Evolutionary conservation across 2,113 vertebrate species (phyloP), one percentile per base, ranked within the genome.

Genomic region (Neodontobutis hainanensis): DNA sequence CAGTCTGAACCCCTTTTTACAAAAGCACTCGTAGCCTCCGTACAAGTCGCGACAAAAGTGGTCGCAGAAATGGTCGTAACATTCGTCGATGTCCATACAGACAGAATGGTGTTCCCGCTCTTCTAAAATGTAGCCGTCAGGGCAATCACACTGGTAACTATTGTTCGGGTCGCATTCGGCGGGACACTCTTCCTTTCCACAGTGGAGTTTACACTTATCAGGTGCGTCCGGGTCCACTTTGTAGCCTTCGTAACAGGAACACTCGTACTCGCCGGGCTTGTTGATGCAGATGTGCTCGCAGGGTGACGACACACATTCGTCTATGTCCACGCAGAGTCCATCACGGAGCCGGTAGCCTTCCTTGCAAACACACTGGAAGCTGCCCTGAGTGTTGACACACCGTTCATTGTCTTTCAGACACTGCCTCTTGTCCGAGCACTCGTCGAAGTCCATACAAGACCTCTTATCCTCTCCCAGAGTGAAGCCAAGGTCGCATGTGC

Each of bases 41-140:
- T 42, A 82, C 0, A 73, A 85, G 75, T 93, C 93, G 0, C 0
- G 0, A 44, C 93, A 93, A 0, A 0, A 0, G 0, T 92, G 85
- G 0, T 89, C 81, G 16, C 93, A 94, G 0, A 5, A 7, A 0
- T 0, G 0, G 10, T 0, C 49, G 0, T 0, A 0, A 16, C 93
- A 94, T 66, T 92, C 92, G 34, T 94, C 56, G 0, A 92, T 69
- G 52, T 93, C 92, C 0, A 83, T 0, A 63, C 93, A 94, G 0
- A 72, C 1, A 0, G 3, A 8, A 0, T 0, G 5, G 0, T 0
- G 0, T 0, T 0, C 3, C 1, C 76, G 58, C 0, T 78, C 75
- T 1, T 93, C 92, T 0, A 36, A 0, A 2, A 94, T 0, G 6
- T 71, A 93, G 0, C 92, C 91, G 0, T 49, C 27, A 0, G 92